Percentiles rank a stretch among this genome's conserved stretches.
phyloP scores from a whole-genome alignment of 2,113 vertebrate genomes.

The Pangasianodon gigas region DNA sequence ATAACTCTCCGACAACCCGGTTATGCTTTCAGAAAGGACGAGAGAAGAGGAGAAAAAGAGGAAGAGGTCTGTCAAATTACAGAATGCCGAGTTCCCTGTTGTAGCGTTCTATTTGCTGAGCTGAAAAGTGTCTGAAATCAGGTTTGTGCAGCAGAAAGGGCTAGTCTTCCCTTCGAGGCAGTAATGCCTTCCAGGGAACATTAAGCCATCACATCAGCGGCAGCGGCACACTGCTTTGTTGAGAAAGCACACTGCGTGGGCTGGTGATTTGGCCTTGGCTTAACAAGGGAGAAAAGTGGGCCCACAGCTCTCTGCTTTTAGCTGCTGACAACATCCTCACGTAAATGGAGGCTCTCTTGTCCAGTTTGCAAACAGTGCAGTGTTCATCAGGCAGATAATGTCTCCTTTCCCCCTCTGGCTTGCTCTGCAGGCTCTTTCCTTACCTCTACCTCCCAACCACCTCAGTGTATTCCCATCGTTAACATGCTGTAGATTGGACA shows the following conservation, averaged over 20 bases:
- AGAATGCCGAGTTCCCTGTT: slow-evolving; percentile 8
- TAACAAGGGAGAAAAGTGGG: slow-evolving; percentile 61
- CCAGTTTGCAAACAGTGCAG: slow-evolving; percentile 62
- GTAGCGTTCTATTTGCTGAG: slow-evolving; percentile 59
- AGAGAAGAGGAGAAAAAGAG: not conserved
- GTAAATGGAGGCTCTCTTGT: slow-evolving; percentile 51
- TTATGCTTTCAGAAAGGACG: slow-evolving; percentile 55
- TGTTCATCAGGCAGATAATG: slow-evolving; percentile 68
- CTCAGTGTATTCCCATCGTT: slow-evolving; percentile 60
- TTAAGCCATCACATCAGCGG: slow-evolving; percentile 72
- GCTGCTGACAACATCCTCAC: slow-evolving; percentile 49
- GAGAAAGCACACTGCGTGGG: slow-evolving; percentile 66
- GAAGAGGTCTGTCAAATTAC: slow-evolving; percentile 50
- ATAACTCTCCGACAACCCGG: slow-evolving; percentile 52
- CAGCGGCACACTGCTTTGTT: slow-evolving; percentile 66
- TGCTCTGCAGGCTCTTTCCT: slow-evolving; percentile 50
- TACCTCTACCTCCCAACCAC: slow-evolving; percentile 59
- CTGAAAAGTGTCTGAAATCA: slow-evolving; percentile 67
- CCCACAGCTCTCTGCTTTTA: slow-evolving; percentile 65
- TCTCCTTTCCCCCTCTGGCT: slow-evolving; percentile 29
- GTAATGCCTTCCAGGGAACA: slow-evolving; percentile 66
- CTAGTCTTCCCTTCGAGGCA: slow-evolving; percentile 67
- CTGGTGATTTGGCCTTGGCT: slow-evolving; percentile 68
- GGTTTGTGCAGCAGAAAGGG: slow-evolving; percentile 69
- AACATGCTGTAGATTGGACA: slow-evolving; percentile 63